Conservation (phyloP, 1,140 invertebrate species). For the Holcopasites calliopsidis region DNA sequence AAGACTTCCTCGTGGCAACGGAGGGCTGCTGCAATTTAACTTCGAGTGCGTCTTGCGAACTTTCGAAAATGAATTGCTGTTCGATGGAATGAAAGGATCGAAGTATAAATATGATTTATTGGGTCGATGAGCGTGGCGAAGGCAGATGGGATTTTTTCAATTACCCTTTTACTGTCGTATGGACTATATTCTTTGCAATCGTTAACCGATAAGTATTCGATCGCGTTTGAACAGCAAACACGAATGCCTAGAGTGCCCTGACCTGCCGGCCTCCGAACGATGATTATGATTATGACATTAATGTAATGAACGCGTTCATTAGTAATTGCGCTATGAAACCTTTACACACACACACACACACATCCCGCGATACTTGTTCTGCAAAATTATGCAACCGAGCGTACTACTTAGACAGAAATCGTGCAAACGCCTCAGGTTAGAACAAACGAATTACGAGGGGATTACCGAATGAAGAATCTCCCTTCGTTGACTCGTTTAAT, state of each 20-base stretch:
- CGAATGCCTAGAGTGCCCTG: not conserved
- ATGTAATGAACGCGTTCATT: not conserved
- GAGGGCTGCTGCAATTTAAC: slow-evolving; percentile 2
- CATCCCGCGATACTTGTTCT: not conserved
- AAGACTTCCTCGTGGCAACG: not conserved
- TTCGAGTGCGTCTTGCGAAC: not conserved
- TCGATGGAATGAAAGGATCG: not conserved
- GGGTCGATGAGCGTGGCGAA: no score
- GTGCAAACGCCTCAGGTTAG: no score
- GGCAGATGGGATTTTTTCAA: no score
- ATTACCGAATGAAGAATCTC: no score
- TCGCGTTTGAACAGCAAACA: not conserved
- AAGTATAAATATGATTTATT: not conserved
- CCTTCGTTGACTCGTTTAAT: no score
- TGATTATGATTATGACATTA: not conserved
- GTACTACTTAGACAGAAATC: no score
- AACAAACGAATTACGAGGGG: no score
- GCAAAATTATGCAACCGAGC: not conserved
- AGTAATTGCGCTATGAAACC: not conserved
- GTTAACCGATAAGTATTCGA: not conserved
- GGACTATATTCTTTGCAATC: not conserved
- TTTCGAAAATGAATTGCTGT: not conserved
- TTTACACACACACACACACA: no score
- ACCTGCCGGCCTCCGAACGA: not conserved
- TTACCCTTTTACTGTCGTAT: no score